phyloP scores from a whole-genome alignment of 2,113 vertebrate species.

The Forbesichthys agassizii region DNA sequence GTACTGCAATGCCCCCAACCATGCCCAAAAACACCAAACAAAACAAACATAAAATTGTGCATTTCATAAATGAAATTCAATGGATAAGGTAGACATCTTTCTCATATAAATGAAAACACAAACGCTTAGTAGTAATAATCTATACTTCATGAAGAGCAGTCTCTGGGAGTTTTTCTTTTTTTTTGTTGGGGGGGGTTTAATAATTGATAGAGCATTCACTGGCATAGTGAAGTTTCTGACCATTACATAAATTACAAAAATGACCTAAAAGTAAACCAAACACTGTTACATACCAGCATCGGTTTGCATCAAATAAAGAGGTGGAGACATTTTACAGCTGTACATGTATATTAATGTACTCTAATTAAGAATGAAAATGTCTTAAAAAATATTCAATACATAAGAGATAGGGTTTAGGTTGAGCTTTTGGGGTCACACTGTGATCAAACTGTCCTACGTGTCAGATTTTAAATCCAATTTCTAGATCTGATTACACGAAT shows the following conservation, averaged over 20 bases:
- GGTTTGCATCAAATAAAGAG: slow-evolving; percentile 46
- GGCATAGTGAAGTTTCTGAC: slow-evolving; percentile 21
- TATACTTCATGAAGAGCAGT: slow-evolving; percentile 35
- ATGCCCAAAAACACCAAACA: slow-evolving; percentile 8
- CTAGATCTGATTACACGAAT: slow-evolving; percentile 37
- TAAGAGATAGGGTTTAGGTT: slow-evolving; percentile 36
- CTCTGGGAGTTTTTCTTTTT: slow-evolving; percentile 8
- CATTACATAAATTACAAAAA: slow-evolving; percentile 26
- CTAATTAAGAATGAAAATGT: slow-evolving; percentile 52
- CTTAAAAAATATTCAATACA: slow-evolving; percentile 46
- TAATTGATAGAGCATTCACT: slow-evolving; percentile 32
- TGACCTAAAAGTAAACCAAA: slow-evolving; percentile 49
- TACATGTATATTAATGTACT: slow-evolving; percentile 57
- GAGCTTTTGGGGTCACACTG: slow-evolving; percentile 27
- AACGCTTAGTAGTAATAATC: slow-evolving; percentile 39
- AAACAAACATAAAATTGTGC: slow-evolving; percentile 11
- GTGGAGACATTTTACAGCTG: slow-evolving; percentile 42
- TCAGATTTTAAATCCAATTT: slow-evolving; percentile 31
- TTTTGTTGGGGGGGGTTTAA: background rate
- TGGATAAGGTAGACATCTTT: slow-evolving; percentile 42
- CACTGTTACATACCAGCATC: slow-evolving; percentile 56
- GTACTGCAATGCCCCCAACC: slow-evolving; percentile 1
- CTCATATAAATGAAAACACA: slow-evolving; percentile 38
- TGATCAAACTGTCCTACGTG: slow-evolving; percentile 25
- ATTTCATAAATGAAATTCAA: slow-evolving; percentile 8